A percentile compares a stretch with the other conserved stretches of the same genome.
phyloP scores from a whole-genome alignment of 2,113 vertebrate species.

The Fulmarus glacialis region DNA sequence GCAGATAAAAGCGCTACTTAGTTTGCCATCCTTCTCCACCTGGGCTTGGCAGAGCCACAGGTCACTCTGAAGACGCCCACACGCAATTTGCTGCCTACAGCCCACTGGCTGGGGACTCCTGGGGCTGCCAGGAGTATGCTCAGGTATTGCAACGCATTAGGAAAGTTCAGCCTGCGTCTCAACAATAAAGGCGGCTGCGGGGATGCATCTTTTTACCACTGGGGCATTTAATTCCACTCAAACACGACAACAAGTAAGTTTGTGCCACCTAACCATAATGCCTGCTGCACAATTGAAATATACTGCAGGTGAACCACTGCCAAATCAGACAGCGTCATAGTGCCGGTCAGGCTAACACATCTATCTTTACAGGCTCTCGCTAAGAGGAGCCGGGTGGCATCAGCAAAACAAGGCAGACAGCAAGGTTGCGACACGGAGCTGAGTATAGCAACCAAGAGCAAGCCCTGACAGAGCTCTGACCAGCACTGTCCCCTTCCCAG shows the following conservation, averaged over 20 bases:
- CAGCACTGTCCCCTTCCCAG: background rate
- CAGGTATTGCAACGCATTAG: too few species aligned
- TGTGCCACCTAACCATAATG: background rate
- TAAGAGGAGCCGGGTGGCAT: background rate
- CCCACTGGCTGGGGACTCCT: background rate
- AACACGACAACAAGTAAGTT: background rate
- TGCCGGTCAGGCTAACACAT: background rate
- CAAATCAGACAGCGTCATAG: background rate
- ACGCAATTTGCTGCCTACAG: background rate
- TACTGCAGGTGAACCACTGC: background rate
- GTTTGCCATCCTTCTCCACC: background rate
- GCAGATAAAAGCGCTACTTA: background rate
- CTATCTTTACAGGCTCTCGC: fast-evolving
- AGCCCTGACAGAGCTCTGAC: background rate
- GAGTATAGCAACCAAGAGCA: background rate
- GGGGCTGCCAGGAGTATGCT: background rate
- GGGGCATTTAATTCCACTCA: background rate
- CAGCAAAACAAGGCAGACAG: background rate
- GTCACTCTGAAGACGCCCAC: background rate
- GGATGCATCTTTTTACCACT: background rate
- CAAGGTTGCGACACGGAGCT: background rate
- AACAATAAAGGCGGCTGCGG: background rate
- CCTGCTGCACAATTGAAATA: background rate
- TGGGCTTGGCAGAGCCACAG: background rate
- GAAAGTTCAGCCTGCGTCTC: background rate